These are phyloP conservation scores for Dysidea cf. avara DNA, from an alignment of 37 sponge, comb jelly and placozoan genomes.

Conservation along the genomic window DNA sequence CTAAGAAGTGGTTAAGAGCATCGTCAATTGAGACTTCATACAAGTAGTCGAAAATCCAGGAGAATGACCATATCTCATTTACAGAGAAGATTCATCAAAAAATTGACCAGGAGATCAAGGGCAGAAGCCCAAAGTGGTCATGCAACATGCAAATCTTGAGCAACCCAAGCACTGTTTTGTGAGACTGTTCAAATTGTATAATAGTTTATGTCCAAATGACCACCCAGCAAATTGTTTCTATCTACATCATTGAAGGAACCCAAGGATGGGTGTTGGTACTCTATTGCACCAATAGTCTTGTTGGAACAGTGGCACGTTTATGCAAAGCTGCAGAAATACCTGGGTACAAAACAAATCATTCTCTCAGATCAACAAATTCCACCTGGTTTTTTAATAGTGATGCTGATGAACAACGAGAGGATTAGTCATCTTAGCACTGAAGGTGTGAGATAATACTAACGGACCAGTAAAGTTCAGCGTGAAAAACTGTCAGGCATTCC, in stretches of 20 bases:
- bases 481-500: constrained; percentile 12
- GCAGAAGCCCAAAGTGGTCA: constrained; percentile 16
- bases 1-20: constrained; percentile 45
- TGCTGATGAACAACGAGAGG: constrained; percentile 41
- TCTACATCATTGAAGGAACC: constrained; percentile 4
- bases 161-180: constrained; percentile 12
- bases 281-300: neutral
- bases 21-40: constrained; percentile 19
- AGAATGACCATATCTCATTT: constrained; percentile 22
- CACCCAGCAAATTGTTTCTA: constrained; percentile 6
- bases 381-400: constrained; percentile 21
- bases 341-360: constrained; percentile 26
- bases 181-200: constrained; percentile 18
- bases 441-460: constrained; percentile 29
- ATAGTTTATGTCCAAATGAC: neutral
- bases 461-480: constrained; percentile 4
- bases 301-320: neutral
- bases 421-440: constrained; percentile 36
- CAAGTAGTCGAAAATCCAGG: constrained; percentile 18
- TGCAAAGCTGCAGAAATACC: constrained; percentile 13
- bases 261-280: constrained; percentile 10
- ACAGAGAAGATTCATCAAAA: constrained; percentile 35
- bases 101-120: constrained; percentile 32
- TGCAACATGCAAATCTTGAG: neutral
- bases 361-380: constrained; percentile 17